A percentile compares a stretch with the other conserved stretches of the same genome.
These are phyloP conservation scores for Fundulus diaphanus DNA, from an alignment of 2,797 vertebrate species.

Conservation along the genomic window DNA sequence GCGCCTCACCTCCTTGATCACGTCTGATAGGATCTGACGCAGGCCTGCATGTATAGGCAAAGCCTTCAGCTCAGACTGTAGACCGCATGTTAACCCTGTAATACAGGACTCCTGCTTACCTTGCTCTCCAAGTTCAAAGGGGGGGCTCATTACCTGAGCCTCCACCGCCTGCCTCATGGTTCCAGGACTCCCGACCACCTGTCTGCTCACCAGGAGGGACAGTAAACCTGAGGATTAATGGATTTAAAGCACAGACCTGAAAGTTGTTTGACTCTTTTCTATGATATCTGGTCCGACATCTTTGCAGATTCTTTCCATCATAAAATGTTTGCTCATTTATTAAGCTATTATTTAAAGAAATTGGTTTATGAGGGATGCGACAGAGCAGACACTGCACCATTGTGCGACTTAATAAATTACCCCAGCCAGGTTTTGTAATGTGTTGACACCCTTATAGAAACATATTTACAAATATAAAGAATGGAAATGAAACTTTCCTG, in stretches of 20 bases:
- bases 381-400: background rate
- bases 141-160: conserved; percentile 63
- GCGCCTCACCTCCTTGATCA: conserved; percentile 86
- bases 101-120: conserved; percentile 59
- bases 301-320: background rate
- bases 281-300: background rate
- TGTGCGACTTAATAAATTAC: background rate
- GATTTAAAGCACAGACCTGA: conserved; percentile 2
- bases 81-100: too few relatives aligned
- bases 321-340: background rate
- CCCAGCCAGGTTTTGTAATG: background rate
- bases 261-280: background rate
- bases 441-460: background rate
- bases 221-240: conserved; percentile 21
- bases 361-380: background rate
- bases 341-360: background rate
- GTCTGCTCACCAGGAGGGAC: background rate
- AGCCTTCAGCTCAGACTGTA: background rate
- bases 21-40: conserved; percentile 86
- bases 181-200: conserved; percentile 24
- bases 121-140: conserved; percentile 72
- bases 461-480: background rate
- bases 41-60: conserved; percentile 80
- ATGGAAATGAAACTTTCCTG: background rate
- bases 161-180: conserved; percentile 78